Percentiles rank a stretch among this genome's conserved stretches.
Evolutionary conservation across 2,113 vertebrate genomes (phyloP).

Genomic region (Oryzias celebensis): DNA sequence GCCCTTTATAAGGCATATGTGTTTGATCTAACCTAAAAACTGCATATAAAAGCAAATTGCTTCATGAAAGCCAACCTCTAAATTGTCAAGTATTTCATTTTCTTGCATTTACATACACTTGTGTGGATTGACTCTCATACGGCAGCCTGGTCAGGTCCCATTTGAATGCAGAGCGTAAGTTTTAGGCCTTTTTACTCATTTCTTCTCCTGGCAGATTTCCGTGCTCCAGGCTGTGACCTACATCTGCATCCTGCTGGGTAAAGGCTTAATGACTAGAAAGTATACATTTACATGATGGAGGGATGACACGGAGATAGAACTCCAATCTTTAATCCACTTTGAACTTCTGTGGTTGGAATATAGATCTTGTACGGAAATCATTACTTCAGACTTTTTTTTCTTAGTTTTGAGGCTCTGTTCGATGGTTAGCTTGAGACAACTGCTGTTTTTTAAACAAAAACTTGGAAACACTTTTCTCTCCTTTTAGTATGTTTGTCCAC

Average conservation of each 20-base stretch:
- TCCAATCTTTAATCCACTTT: not conserved
- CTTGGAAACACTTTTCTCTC: no score
- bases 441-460: slow-evolving; percentile 1
- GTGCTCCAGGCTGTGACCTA: slow-evolving; percentile 1
- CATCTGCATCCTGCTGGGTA: not conserved
- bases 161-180: not conserved
- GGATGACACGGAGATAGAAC: not conserved
- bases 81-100: no score
- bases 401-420: no score
- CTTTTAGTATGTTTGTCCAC: no score
- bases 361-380: not conserved
- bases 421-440: no score
- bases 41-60: no score
- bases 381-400: not conserved
- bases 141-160: not conserved
- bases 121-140: not conserved
- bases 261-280: not conserved
- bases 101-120: no score
- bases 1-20: no score
- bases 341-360: not conserved
- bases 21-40: no score
- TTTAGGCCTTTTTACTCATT: not conserved
- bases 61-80: no score
- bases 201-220: not conserved
- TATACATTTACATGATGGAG: not conserved